These are phyloP conservation scores for Tiliacea citrago DNA, from an alignment of 2,888 invertebrate genomes.

Conservation along the genomic window DNA sequence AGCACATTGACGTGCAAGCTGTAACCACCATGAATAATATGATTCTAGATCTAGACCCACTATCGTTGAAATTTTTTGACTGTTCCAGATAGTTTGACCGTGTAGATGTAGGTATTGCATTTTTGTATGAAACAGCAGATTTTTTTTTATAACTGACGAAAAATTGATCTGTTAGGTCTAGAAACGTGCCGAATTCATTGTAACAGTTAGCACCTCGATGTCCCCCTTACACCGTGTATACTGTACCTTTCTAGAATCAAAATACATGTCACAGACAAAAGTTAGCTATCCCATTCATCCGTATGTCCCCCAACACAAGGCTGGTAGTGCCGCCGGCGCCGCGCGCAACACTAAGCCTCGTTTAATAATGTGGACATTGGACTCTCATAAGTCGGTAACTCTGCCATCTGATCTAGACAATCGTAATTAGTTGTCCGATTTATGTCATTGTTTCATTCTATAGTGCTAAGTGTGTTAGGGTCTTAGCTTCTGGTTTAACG, in stretches of 20 bases:
- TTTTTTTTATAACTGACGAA: background rate
- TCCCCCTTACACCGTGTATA: background rate
- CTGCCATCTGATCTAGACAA: conserved; percentile 65
- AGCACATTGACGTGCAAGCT: background rate
- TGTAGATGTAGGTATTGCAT: background rate
- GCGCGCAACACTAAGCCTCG: conserved; percentile 70
- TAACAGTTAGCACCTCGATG: background rate
- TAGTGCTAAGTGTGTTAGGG: background rate
- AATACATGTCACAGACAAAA: background rate
- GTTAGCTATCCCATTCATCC: background rate
- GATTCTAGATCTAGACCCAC: background rate
- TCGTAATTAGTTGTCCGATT: conserved; percentile 54
- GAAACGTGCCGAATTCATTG: background rate
- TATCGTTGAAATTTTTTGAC: background rate
- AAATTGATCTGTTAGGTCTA: background rate
- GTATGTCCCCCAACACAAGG: conserved; percentile 46
- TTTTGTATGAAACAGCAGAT: background rate
- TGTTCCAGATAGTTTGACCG: background rate
- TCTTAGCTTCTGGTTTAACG: too few species aligned
- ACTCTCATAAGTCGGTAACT: conserved; percentile 75
- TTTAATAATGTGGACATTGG: conserved; percentile 82
- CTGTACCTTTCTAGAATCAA: background rate
- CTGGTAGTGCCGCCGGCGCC: conserved; percentile 73
- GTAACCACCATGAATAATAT: background rate
- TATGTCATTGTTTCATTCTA: conserved; percentile 30